Percentiles rank a stretch among this genome's conserved stretches.
Evolutionary conservation across 2,888 invertebrate species (phyloP).

Genomic region (Flexamia atlantica): DNA sequence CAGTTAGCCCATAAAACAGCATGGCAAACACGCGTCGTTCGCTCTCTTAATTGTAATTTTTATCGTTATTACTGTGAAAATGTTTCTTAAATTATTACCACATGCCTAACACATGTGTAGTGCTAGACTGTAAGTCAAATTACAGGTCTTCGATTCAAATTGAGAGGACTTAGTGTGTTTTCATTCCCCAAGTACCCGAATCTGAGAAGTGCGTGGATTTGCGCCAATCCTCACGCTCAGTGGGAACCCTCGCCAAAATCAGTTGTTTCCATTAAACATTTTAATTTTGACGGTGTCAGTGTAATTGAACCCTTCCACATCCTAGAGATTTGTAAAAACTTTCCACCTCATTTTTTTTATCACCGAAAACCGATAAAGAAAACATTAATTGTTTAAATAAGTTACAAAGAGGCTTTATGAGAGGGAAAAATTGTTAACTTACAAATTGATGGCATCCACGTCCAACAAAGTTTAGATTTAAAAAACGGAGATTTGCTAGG

Average conservation of each 20-base stretch:
- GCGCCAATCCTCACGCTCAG: not conserved
- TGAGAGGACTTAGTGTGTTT: not conserved
- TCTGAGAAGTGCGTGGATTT: constrained; percentile 19
- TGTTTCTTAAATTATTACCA: not conserved
- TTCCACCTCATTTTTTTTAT: not conserved
- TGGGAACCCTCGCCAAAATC: constrained; percentile 1
- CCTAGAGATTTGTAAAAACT: not conserved
- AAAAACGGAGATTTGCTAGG: constrained; percentile 28
- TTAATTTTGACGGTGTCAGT: constrained; percentile 23
- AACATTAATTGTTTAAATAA: not conserved
- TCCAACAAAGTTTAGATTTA: constrained; percentile 31
- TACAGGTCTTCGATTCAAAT: not conserved
- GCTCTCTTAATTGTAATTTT: not conserved
- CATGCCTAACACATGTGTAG: constrained; percentile 16
- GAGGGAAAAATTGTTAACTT: constrained; percentile 31
- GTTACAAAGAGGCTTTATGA: constrained; percentile 1
- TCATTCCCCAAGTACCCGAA: constrained; percentile 21
- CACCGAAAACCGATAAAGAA: not conserved
- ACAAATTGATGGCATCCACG: constrained; percentile 25
- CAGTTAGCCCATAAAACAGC: not conserved
- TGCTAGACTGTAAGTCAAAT: constrained; percentile 27
- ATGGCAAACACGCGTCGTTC: not conserved
- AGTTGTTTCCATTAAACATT: constrained; percentile 42
- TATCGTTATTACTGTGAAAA: not conserved
- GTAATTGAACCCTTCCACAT: constrained; percentile 20